A percentile compares a stretch with the other conserved stretches of the same genome.
Evolutionary conservation across 2,888 invertebrate genomes (phyloP).

Genomic region (Oxyscelio sp.): DNA sequence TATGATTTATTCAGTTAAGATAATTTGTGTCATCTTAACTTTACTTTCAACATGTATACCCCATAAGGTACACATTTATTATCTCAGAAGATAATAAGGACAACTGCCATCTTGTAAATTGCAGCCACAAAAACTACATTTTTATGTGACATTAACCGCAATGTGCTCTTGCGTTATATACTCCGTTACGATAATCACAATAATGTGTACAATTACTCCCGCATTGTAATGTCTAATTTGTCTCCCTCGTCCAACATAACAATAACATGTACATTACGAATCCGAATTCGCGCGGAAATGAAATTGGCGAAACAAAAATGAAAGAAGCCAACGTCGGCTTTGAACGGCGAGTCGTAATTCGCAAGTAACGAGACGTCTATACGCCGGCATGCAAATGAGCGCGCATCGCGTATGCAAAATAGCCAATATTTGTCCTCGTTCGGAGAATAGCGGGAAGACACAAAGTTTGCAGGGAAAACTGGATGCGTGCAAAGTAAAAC

Average conservation of each 20-base stretch:
- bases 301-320: conserved; percentile 41
- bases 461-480: conserved; percentile 40
- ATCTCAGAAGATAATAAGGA: no score
- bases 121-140: no score
- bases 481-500: conserved; percentile 12
- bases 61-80: no score
- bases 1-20: no score
- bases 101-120: no score
- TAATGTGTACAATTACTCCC: no score
- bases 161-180: no score
- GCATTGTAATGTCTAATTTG: not conserved
- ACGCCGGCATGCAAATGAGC: conserved; percentile 52
- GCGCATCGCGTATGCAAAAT: conserved; percentile 64
- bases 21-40: no score
- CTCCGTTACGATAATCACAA: no score
- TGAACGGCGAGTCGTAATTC: conserved; percentile 47
- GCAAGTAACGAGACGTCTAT: conserved; percentile 46
- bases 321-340: conserved; percentile 35
- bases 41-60: no score
- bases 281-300: conserved; percentile 33
- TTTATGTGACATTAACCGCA: no score
- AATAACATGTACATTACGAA: conserved; percentile 27
- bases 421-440: conserved; percentile 64
- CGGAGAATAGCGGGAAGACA: conserved; percentile 27
- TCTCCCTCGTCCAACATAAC: not conserved